Conservation (phyloP, 2,113 vertebrate species). For the Suricata suricatta region DNA sequence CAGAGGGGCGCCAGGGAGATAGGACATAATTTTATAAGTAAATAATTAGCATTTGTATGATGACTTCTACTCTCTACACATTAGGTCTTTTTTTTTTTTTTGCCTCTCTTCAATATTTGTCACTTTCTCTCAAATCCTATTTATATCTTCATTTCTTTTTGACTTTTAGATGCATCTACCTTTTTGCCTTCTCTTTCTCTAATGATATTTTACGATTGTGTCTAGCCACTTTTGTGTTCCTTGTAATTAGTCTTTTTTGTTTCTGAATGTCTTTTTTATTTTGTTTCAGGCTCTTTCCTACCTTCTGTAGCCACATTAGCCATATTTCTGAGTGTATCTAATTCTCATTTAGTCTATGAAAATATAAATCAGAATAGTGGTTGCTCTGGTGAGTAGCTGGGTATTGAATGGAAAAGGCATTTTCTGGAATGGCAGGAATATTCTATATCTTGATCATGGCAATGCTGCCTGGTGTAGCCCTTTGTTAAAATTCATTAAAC, state of each 20-base stretch:
- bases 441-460: neutral
- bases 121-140: neutral
- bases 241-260: neutral
- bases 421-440: neutral
- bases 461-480: neutral
- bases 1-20: neutral
- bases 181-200: neutral
- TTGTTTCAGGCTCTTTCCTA: conserved; percentile 5
- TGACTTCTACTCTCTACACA: neutral
- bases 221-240: neutral
- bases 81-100: neutral
- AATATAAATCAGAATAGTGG: neutral
- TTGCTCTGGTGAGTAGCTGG: neutral
- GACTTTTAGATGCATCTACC: neutral
- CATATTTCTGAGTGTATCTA: neutral
- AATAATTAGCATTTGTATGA: neutral
- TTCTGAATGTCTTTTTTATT: neutral
- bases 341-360: neutral
- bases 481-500: neutral
- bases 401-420: neutral
- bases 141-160: neutral
- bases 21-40: neutral
- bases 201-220: neutral
- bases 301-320: neutral
- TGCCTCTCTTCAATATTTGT: neutral